A percentile compares a stretch with the other conserved stretches of the same genome.
Evolutionary conservation across 2,888 invertebrate genomes (phyloP).

Genomic region (Heterodera filipjevi): DNA sequence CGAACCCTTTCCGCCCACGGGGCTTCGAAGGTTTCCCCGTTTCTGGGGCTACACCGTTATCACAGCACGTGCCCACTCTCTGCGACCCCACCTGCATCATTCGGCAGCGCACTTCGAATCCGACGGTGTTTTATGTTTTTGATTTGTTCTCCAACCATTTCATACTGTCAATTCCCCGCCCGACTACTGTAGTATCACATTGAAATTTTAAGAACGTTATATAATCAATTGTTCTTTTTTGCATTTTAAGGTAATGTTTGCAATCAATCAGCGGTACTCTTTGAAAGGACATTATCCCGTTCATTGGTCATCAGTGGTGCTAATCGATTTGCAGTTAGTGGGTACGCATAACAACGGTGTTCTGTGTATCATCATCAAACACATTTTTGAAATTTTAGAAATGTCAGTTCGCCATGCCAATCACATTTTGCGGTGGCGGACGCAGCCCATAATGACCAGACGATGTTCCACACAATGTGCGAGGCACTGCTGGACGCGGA

Average conservation of each 20-base stretch:
- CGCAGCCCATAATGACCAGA: conserved; percentile 44
- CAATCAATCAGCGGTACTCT: conserved; percentile 41
- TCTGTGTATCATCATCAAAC: too few species aligned
- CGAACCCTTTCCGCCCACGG: conserved; percentile 19
- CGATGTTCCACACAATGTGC: conserved; percentile 46
- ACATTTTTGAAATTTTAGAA: conserved; percentile 33
- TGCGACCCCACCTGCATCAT: conserved; percentile 39
- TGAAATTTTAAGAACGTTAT: too few species aligned
- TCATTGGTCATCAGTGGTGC: conserved; percentile 48
- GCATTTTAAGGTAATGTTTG: conserved; percentile 34
- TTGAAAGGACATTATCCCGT: conserved; percentile 39
- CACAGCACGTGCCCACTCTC: background rate
- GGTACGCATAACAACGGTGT: too few species aligned
- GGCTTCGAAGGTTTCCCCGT: conserved; percentile 32
- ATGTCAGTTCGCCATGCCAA: conserved; percentile 38
- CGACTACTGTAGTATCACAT: background rate
- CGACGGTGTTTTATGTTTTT: conserved; percentile 31
- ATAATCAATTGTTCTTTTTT: background rate
- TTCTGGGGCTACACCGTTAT: conserved; percentile 44
- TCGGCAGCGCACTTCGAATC: conserved; percentile 47
- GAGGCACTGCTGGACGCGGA: conserved; percentile 34
- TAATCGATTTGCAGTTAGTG: conserved; percentile 44
- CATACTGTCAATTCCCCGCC: background rate
- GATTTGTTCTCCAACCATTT: background rate
- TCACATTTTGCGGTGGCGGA: conserved; percentile 39